phyloP scores from a whole-genome alignment of 2,113 vertebrate genomes.

The Cyprinodon tularosa region DNA sequence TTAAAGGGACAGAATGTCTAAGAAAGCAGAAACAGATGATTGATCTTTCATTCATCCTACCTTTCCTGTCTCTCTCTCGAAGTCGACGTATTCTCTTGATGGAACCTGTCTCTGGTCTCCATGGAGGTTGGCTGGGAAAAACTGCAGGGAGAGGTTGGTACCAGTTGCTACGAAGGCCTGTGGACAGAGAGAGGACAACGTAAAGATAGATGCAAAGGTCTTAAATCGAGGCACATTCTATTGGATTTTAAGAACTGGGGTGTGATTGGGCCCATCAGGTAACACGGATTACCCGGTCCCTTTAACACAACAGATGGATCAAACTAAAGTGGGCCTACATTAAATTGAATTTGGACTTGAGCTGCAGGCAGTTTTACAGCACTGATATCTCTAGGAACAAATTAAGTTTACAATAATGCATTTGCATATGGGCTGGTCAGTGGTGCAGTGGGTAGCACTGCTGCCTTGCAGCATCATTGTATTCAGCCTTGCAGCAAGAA shows the following conservation, averaged over 20 bases:
- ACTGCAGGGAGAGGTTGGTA: constrained; percentile 99
- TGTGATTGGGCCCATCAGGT: too few species aligned
- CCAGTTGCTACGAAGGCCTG: constrained; percentile 99
- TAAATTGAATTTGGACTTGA: too few species aligned
- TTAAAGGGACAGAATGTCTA: neutral
- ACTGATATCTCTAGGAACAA: too few species aligned
- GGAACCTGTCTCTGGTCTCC: constrained; percentile 96
- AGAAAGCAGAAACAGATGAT: neutral
- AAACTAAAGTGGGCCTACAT: too few species aligned
- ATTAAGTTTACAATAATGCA: too few species aligned
- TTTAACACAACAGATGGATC: too few species aligned
- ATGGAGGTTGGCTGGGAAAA: constrained; percentile 98
- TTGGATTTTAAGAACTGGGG: neutral
- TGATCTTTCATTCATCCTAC: constrained; percentile 77
- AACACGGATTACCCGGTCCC: too few species aligned
- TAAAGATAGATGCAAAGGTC: neutral
- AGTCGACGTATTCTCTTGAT: constrained; percentile 96
- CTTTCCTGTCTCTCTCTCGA: constrained; percentile 98
- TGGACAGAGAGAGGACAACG: neutral
- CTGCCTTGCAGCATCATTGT: too few species aligned
- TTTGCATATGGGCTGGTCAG: too few species aligned
- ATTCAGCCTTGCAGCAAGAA: too few species aligned
- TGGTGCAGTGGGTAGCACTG: too few species aligned
- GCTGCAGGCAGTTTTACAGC: too few species aligned
- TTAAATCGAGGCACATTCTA: neutral